A percentile compares a stretch with the other conserved stretches of the same genome.
Evolutionary conservation across 2,797 vertebrate genomes (phyloP).

Genomic region (Eidolon dupreanum): DNA sequence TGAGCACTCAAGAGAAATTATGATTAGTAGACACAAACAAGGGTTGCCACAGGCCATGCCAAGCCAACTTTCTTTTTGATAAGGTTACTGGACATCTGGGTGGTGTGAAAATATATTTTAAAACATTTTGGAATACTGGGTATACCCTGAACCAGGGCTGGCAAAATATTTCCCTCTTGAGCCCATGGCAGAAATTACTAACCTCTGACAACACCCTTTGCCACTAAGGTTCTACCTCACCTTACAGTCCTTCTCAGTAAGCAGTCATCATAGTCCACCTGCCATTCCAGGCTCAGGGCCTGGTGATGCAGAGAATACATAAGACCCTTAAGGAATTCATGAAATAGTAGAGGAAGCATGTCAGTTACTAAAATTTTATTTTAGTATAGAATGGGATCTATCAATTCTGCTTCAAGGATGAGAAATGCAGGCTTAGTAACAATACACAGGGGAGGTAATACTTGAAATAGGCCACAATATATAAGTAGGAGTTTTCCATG

Average conservation of each 20-base stretch:
- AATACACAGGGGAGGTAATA: background rate
- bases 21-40: conserved; percentile 21
- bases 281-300: background rate
- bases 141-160: background rate
- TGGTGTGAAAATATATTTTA: background rate
- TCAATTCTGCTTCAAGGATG: background rate
- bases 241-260: conserved; percentile 3
- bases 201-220: background rate
- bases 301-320: background rate
- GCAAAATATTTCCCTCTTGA: conserved; percentile 36
- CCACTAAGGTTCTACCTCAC: background rate
- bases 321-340: conserved; percentile 20
- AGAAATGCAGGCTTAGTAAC: background rate
- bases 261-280: background rate
- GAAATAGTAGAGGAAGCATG: background rate
- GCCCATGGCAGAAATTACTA: conserved; percentile 8
- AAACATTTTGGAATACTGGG: background rate
- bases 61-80: conserved; percentile 39
- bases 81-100: conserved; percentile 27
- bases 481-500: background rate
- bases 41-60: background rate
- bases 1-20: conserved; percentile 41
- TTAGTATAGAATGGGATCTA: background rate
- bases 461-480: background rate
- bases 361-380: background rate